Evolutionary conservation across 2,797 vertebrate genomes (phyloP), one percentile per base, ranked within the genome.

Genomic region (Crenichthys baileyi): DNA sequence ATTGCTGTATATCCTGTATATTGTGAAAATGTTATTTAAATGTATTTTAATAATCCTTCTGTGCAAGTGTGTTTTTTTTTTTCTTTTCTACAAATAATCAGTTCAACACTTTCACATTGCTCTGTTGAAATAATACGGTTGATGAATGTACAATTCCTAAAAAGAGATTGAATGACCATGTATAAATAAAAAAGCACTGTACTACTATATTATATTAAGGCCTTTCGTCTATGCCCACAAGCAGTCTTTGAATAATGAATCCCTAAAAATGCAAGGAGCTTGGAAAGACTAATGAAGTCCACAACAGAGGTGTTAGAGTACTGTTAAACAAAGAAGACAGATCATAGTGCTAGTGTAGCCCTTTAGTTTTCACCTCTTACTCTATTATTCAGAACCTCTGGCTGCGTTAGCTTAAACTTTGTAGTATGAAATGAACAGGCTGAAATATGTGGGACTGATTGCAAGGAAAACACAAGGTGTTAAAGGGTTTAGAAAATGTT

Each of bases 301-400:
- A 65, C 20, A 80, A 61, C 72, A 60, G 46, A 76, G 26, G 51
- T 60, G 41, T 44, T 46, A 7, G 3, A 39, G 20, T 22, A 2
- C n/a, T 74, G 55, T 51, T 22, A 55, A n/a, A 79, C 71, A 77
- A 71, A 80, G 53, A 61, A 75, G 50, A 81, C n/a, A 60, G 7
- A 78, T 46, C 48, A 73, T 51, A 75, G 18, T 60, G 53, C 31
- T 73, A 68, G 44, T 80, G 46, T 65, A 44, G 51, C 61, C 22
- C 12, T 75, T 29, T 73, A 83, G 83, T 81, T 73, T 85, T 83
- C 74, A 84, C 73, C 79, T 67, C 6, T 44, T 63, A 8, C 11
- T 89, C 48, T 80, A 81, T 92, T 88, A 90, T 91, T 90, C 82
- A 87, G 71, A 79, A 82, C 36, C 48, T n/a, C 29, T 73, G 46